Percentiles rank a stretch among this genome's conserved stretches.
phyloP scores from a whole-genome alignment of 2,113 vertebrate genomes.

The Sterrhoptilus dennistouni region DNA sequence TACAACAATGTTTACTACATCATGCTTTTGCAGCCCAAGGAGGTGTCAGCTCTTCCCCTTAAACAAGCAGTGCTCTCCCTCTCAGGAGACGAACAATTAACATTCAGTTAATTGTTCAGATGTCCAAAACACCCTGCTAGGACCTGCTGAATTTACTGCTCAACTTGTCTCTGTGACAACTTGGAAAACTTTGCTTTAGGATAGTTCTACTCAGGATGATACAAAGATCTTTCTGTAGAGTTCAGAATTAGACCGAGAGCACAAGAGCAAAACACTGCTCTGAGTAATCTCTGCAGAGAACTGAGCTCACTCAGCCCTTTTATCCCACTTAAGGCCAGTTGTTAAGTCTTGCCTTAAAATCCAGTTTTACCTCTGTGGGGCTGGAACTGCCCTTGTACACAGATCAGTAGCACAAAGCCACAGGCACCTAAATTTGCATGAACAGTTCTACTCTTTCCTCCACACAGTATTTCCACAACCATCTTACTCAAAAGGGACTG shows the following conservation, averaged over 20 bases:
- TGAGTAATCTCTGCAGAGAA: not conserved
- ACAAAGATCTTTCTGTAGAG: not conserved
- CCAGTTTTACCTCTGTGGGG: not conserved
- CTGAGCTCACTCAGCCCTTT: not conserved
- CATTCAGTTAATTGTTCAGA: too few species aligned
- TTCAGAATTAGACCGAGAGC: not conserved
- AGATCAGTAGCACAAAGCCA: not conserved
- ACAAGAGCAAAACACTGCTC: not conserved
- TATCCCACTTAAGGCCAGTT: not conserved
- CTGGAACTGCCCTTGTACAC: not conserved
- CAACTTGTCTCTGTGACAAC: too few species aligned
- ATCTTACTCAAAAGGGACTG: not conserved
- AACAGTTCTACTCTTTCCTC: not conserved
- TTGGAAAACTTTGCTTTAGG: not conserved
- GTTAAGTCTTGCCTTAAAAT: not conserved
- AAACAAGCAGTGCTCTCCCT: not conserved
- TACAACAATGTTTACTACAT: not conserved
- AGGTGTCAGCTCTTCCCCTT: not conserved
- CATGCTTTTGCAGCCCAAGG: not conserved
- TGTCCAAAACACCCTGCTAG: too few species aligned
- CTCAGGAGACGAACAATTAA: not conserved
- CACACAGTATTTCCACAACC: not conserved
- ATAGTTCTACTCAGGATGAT: not conserved
- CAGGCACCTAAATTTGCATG: fast-evolving
- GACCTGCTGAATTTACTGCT: too few species aligned